A percentile compares a stretch with the other conserved stretches of the same genome.
phyloP scores from a whole-genome alignment of 2,113 vertebrate species.

The Python bivittatus region DNA sequence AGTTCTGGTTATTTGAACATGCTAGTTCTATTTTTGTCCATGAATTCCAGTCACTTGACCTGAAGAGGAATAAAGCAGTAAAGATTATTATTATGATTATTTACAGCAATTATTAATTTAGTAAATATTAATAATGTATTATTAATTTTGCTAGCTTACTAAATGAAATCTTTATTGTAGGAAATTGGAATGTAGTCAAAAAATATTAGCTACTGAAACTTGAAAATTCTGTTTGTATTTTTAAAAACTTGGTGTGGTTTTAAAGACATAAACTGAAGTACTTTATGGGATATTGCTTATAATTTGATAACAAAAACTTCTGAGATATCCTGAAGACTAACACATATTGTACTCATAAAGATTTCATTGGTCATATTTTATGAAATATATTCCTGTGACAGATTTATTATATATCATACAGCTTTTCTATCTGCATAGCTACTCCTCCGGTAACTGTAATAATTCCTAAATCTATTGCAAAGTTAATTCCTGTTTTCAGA shows the following conservation, averaged over 20 bases:
- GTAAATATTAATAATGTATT: background rate
- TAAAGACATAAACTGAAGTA: background rate
- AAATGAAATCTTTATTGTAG: background rate
- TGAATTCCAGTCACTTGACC: background rate
- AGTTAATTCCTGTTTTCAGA: background rate
- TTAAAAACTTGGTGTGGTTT: background rate
- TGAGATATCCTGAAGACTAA: background rate
- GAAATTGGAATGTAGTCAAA: background rate
- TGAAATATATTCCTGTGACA: background rate
- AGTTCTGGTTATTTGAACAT: no score
- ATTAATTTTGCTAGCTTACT: background rate
- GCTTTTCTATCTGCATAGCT: background rate
- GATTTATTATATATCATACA: background rate
- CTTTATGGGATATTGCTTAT: background rate
- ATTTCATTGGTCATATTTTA: background rate
- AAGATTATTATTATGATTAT: background rate
- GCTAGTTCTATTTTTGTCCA: background rate
- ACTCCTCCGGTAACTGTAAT: background rate
- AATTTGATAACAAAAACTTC: background rate
- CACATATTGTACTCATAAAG: background rate
- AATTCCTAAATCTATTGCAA: background rate
- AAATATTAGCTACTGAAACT: background rate
- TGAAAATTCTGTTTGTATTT: background rate
- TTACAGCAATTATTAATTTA: background rate
- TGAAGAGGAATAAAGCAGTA: background rate